Evolutionary conservation across 2,888 invertebrate species (phyloP), one percentile per base, ranked within the genome.

Genomic region (Atrina japonica): DNA sequence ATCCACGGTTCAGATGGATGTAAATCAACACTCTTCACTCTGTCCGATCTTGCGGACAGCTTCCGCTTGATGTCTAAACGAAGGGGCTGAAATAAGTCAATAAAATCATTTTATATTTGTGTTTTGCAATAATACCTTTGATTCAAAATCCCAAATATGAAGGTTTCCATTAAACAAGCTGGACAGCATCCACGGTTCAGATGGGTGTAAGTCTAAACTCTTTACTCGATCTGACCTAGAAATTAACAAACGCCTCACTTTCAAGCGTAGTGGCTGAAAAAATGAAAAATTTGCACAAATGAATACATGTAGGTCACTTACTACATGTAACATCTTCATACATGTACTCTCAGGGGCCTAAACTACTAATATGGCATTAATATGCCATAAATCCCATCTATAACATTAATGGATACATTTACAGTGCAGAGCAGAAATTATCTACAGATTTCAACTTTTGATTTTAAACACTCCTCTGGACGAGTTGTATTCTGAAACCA

Each of bases 1-100:
- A 99, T 96, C 99, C 99, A 99, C 80, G 98, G 98, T 90, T 99
- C 99, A 47, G 95, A 93, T 0, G 99, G 98, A 91, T 99, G 99
- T 81, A 99, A 93, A 91, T 99, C 99, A 14, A 98, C 97, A 91
- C 96, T 96, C 92, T 99, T 99, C 60, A 99, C 99, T 81, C 99
- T 94, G 92, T 99, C 99, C 9, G 99, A 99, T 81, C 99, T 94
- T 64, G 99, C 98, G 66, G 99, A 96, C 90, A 99, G 92, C 91
- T 97, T 97, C 89, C 99, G 94, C 92, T 99, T 99, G 90, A 99
- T 98, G 91, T 99, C 99, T 91, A 99, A 93, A 90, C 97, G 94
- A 78, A 99, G 93, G 85, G 98, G 98, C 98, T 88, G 78, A 70
- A 69, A 69, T 21, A 16, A 41, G 27, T 49, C n/a, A 16, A 18